Evolutionary conservation across 2,888 invertebrate species (phyloP).

Genomic region (Hemicrepidius hirtus): DNA sequence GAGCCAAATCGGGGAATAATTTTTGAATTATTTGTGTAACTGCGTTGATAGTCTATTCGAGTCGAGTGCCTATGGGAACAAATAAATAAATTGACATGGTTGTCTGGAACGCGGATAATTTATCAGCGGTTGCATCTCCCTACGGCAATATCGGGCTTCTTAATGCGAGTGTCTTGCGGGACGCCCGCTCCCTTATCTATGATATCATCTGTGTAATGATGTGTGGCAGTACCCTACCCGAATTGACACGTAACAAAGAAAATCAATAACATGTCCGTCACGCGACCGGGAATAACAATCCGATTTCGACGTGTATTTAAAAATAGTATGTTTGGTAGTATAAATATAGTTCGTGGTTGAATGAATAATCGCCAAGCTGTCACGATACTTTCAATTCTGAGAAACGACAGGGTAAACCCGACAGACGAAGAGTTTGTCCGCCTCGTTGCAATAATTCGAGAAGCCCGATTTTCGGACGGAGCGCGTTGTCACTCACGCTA

Average conservation of each 20-base stretch:
- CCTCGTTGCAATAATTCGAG: constrained; percentile 40
- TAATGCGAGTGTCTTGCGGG: constrained; percentile 49
- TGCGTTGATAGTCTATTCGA: constrained; percentile 52
- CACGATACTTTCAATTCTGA: constrained; percentile 50
- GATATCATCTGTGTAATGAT: constrained; percentile 57
- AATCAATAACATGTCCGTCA: constrained; percentile 53
- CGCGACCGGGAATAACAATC: constrained; percentile 44
- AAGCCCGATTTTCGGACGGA: constrained; percentile 42
- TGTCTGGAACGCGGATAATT: constrained; percentile 47
- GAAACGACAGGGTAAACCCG: constrained; percentile 33
- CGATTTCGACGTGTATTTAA: constrained; percentile 42
- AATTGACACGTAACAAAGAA: constrained; percentile 56
- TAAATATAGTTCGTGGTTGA: constrained; percentile 52
- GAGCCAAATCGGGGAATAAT: constrained; percentile 56
- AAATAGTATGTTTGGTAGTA: constrained; percentile 33
- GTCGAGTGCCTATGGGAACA: constrained; percentile 44
- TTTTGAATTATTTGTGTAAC: constrained; percentile 54
- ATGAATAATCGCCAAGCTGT: constrained; percentile 51
- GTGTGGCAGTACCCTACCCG: constrained; percentile 51
- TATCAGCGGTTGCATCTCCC: constrained; percentile 52
- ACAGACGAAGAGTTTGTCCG: constrained; percentile 42
- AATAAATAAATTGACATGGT: constrained; percentile 48
- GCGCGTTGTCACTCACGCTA: constrained; percentile 51
- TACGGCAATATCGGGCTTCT: constrained; percentile 46
- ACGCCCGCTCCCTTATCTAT: constrained; percentile 51